These are phyloP conservation scores for Egretta garzetta DNA, from an alignment of 2,113 vertebrate species.

Conservation along the genomic window DNA sequence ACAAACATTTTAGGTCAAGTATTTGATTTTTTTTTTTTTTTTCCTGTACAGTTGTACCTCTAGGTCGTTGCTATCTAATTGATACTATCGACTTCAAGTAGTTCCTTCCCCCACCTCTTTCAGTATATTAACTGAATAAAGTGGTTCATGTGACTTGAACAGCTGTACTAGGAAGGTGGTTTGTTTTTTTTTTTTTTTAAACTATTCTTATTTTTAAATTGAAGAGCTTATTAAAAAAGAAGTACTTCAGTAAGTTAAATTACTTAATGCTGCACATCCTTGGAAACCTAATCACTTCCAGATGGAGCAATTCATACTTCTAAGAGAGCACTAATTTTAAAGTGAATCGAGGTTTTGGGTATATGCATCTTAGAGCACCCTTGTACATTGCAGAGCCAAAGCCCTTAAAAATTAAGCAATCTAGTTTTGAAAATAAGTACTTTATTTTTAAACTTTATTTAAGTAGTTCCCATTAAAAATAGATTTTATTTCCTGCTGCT, in stretches of 20 bases:
- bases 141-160: slow-evolving; percentile 42
- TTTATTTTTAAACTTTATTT: slow-evolving; percentile 68
- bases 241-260: slow-evolving; percentile 69
- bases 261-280: slow-evolving; percentile 65
- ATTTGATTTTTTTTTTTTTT: not conserved
- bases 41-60: not conserved
- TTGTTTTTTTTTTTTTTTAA: not conserved
- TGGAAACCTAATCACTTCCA: slow-evolving; percentile 72
- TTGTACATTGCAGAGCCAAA: slow-evolving; percentile 42
- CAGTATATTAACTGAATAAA: slow-evolving; percentile 7
- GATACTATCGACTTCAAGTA: not conserved
- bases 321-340: slow-evolving; percentile 71
- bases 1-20: not conserved
- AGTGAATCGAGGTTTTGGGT: slow-evolving; percentile 49
- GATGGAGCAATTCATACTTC: slow-evolving; percentile 72
- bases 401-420: slow-evolving; percentile 69
- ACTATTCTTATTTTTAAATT: slow-evolving; percentile 70
- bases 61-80: not conserved
- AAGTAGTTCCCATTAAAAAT: slow-evolving; percentile 47
- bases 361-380: slow-evolving; percentile 67
- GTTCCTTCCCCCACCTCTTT: not conserved
- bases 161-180: slow-evolving; percentile 48
- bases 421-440: slow-evolving; percentile 44
- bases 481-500: slow-evolving; percentile 55
- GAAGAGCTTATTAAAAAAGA: slow-evolving; percentile 71